Base-by-base conservation (phyloP, 2,113 vertebrate species). In the Alligator mississippiensis region DNA sequence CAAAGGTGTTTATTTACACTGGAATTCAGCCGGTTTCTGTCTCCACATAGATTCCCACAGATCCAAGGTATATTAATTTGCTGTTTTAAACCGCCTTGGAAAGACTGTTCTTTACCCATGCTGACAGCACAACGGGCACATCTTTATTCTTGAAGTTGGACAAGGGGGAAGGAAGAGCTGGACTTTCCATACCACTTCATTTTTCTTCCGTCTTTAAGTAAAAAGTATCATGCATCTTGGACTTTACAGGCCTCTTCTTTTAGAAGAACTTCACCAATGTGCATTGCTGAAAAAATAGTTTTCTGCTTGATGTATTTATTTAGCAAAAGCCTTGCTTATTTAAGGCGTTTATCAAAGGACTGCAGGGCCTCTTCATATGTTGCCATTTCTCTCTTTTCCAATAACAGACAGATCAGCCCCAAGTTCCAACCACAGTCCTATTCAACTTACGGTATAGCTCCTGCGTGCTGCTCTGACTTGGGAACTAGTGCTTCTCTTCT, bases 1-100 rank as follows among this genome's bases (percentile, higher is more conserved):
- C 78, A 74, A 2, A 87, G 66, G 21, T 63, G 82, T 84, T 95
- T 92, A 84, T 11, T 93, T 85, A 57, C 24, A 17, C 2, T 78
- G 86, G 55, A 80, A 70, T 84, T 76, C 80, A 72, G 34, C 5
- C 75, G 77, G 6, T 76, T 1, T 77, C 72, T 75, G 8, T 77
- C 80, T 89, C 17, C 6, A 62, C 4, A 38, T 55, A 19, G 18
- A 64, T 72, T 93, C 21, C 38, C 34, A 84, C 61, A 89, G 74
- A 62, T 13, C 34, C 15, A 89, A 12, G 54, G 89, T 38, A 68
- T 76, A 82, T 3, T 72, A 61, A 72, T 70, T 91, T 78, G 11
- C 16, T 66, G 21, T 64, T 80, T 66, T 17, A 8, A 90, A 18
- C 15, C 21, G 18, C 61, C 24, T n/a, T 80, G 57, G 77, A 93